A percentile compares a stretch with the other conserved stretches of the same genome.
phyloP scores from a whole-genome alignment of 2,797 vertebrate genomes.

The Dallia pectoralis region DNA sequence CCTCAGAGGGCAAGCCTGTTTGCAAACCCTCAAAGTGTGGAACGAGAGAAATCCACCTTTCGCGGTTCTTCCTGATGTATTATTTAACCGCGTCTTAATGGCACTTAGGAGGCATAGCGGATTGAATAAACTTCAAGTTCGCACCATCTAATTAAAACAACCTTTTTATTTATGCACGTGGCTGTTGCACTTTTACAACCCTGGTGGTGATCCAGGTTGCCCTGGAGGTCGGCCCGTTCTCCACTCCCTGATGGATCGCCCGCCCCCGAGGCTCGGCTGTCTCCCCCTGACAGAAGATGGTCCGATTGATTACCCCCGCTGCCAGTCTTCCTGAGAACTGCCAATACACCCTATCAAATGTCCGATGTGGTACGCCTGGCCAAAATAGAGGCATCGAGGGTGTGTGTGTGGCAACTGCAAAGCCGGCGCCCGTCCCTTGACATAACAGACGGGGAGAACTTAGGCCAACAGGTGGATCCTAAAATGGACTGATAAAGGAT shows the following conservation, averaged over 20 bases:
- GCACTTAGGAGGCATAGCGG: slow-evolving; percentile 49
- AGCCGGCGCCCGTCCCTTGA: neutral
- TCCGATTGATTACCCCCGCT: slow-evolving; percentile 69
- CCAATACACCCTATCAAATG: slow-evolving; percentile 60
- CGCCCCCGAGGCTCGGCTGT: slow-evolving; percentile 57
- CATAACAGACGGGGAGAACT: neutral
- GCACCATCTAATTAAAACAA: slow-evolving; percentile 65
- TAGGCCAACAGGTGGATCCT: slow-evolving; percentile 24
- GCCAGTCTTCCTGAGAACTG: slow-evolving; percentile 68
- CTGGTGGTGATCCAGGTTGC: slow-evolving; percentile 42
- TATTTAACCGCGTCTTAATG: slow-evolving; percentile 66
- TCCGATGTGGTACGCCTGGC: slow-evolving; percentile 43
- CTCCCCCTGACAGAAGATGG: slow-evolving; percentile 63
- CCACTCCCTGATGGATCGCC: slow-evolving; percentile 58
- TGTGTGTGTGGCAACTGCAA: neutral
- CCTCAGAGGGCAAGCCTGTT: slow-evolving; percentile 42
- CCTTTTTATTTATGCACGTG: slow-evolving; percentile 63
- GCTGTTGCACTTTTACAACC: slow-evolving; percentile 6
- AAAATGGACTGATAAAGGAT: slow-evolving; percentile 22
- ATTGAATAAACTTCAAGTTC: slow-evolving; percentile 61
- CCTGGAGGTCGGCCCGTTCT: slow-evolving; percentile 32
- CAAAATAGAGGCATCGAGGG: slow-evolving; percentile 68
- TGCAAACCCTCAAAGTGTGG: slow-evolving; percentile 44
- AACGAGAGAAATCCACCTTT: slow-evolving; percentile 44
- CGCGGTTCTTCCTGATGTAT: slow-evolving; percentile 54